phyloP scores from a whole-genome alignment of 2,113 vertebrate genomes.

The Anoplopoma fimbria region DNA sequence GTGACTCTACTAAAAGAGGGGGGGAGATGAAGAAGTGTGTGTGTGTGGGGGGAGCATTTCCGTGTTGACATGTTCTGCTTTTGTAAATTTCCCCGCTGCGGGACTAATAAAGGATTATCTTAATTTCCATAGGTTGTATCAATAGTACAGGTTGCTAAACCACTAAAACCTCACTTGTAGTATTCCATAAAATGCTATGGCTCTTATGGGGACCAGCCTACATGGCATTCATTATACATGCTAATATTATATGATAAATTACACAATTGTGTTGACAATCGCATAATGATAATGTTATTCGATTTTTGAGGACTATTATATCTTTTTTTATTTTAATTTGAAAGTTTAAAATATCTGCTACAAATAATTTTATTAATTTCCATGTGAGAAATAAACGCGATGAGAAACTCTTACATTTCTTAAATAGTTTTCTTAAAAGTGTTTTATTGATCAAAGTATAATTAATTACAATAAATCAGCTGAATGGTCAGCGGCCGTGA shows the following conservation, averaged over 20 bases:
- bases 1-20: not conserved
- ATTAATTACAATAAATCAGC: too few relatives aligned
- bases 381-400: not conserved
- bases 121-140: not conserved
- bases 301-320: not conserved
- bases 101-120: too few relatives aligned
- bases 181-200: not conserved
- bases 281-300: not conserved
- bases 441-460: too few relatives aligned
- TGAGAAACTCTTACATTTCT: not conserved
- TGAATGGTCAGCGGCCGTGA: too few relatives aligned
- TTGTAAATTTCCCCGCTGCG: too few relatives aligned
- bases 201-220: too few relatives aligned
- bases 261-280: not conserved
- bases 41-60: not conserved
- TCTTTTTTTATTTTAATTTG: too few relatives aligned
- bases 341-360: not conserved
- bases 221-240: not conserved
- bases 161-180: not conserved
- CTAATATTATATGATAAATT: not conserved
- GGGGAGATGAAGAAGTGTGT: too few relatives aligned
- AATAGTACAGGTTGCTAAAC: too few relatives aligned
- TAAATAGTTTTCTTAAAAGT: too few relatives aligned
- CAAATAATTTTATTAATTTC: not conserved
- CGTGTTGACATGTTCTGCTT: not conserved